A percentile compares a stretch with the other conserved stretches of the same genome.
Conservation (phyloP, 2,113 vertebrate genomes). For the Coturnix japonica region DNA sequence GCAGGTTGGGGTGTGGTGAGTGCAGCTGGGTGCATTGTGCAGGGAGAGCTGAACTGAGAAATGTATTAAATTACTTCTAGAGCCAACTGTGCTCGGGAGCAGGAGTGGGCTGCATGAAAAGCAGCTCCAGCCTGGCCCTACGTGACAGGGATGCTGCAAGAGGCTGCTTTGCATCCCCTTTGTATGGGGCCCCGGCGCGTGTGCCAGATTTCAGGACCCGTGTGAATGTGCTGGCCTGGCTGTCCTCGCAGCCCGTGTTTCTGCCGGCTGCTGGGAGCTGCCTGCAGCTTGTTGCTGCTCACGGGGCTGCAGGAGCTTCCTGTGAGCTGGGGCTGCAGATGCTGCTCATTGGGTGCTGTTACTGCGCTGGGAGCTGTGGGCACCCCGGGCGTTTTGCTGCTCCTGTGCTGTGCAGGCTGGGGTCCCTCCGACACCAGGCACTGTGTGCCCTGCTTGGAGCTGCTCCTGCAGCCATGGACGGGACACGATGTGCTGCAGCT, state of each 20-base stretch:
- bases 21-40: neutral
- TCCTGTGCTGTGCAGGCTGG: neutral
- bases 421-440: neutral
- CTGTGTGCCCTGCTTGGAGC: neutral
- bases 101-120: slow-evolving; percentile 57
- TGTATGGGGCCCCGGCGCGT: slow-evolving; percentile 24
- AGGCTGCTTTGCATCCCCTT: slow-evolving; percentile 70
- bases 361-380: neutral
- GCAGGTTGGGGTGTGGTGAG: neutral
- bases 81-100: neutral
- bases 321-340: neutral
- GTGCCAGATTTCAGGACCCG: slow-evolving; percentile 29
- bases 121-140: slow-evolving; percentile 60
- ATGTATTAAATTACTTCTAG: slow-evolving; percentile 55
- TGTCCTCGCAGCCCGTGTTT: neutral
- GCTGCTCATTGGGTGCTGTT: neutral
- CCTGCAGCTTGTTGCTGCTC: neutral
- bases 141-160: slow-evolving; percentile 61
- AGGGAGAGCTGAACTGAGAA: slow-evolving; percentile 37
- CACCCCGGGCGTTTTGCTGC: too few relatives aligned
- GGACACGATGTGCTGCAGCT: neutral
- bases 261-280: neutral
- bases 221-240: slow-evolving; percentile 63
- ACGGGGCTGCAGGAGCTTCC: slow-evolving; percentile 3
- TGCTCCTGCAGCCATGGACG: too few relatives aligned